Evolutionary conservation across 2,113 vertebrate species (phyloP).

Genomic region (Nothoprocta perdicaria): DNA sequence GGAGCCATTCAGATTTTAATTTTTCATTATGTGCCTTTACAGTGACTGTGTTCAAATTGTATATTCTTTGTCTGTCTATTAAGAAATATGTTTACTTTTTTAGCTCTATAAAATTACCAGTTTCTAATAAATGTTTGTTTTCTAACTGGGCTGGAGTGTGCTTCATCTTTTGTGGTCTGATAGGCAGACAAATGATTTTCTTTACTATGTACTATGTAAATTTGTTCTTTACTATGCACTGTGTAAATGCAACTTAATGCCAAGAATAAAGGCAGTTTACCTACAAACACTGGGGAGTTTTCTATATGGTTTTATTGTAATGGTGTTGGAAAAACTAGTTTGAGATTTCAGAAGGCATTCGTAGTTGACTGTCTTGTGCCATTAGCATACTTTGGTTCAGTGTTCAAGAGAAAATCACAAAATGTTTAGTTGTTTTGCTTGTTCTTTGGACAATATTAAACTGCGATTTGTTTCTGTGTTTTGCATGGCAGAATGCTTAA

Average conservation of each 20-base stretch:
- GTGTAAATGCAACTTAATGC: neutral
- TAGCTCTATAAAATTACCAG: constrained; percentile 11
- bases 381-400: neutral
- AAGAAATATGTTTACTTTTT: constrained; percentile 48
- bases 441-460: neutral
- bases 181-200: neutral
- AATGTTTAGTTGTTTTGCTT: neutral
- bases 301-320: neutral
- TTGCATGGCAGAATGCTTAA: fast-evolving
- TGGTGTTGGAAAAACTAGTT: neutral
- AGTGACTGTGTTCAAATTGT: constrained; percentile 12
- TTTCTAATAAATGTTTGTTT: constrained; percentile 71
- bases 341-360: neutral
- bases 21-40: constrained; percentile 54
- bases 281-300: neutral
- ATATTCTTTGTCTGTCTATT: constrained; percentile 26
- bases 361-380: neutral
- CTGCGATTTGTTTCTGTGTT: neutral
- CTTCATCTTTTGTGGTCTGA: neutral
- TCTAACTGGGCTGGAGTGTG: neutral
- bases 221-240: neutral
- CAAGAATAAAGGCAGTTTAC: neutral
- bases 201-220: neutral
- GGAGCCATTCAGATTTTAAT: neutral
- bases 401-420: neutral